These are phyloP conservation scores for Trimorus sp. DNA, from an alignment of 2,888 invertebrate genomes.

Conservation along the genomic window DNA sequence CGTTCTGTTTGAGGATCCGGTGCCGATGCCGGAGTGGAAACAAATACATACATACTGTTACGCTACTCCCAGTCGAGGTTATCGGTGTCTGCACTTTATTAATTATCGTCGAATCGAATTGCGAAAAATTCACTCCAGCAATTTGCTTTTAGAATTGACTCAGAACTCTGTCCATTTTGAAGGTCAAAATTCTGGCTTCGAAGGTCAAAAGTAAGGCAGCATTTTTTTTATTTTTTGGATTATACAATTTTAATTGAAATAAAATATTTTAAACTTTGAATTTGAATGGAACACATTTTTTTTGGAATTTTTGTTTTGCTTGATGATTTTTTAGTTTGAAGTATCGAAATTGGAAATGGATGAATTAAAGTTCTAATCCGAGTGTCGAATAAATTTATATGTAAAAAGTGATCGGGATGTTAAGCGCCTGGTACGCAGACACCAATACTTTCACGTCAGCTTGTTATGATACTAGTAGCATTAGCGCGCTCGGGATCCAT, in stretches of 20 bases:
- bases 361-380: no score
- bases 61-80: slow-evolving; percentile 31
- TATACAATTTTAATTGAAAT: no score
- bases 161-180: no score
- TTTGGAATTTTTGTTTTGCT: no score
- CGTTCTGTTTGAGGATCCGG: slow-evolving; percentile 28
- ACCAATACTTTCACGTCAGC: slow-evolving; percentile 53
- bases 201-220: no score
- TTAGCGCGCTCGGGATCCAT: slow-evolving; percentile 37
- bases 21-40: slow-evolving; percentile 1
- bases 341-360: no score
- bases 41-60: not conserved
- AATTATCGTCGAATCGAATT: slow-evolving; percentile 2
- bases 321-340: no score
- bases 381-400: not conserved
- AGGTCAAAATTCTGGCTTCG: no score
- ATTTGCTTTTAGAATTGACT: no score
- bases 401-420: slow-evolving; percentile 26
- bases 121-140: slow-evolving; percentile 1
- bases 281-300: no score
- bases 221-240: no score
- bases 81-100: slow-evolving; percentile 21
- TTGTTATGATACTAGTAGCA: slow-evolving; percentile 46
- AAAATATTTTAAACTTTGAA: no score
- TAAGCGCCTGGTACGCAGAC: slow-evolving; percentile 45